Evolutionary conservation across 2,113 vertebrate genomes (phyloP).

Genomic region (Panurus biarmicus): DNA sequence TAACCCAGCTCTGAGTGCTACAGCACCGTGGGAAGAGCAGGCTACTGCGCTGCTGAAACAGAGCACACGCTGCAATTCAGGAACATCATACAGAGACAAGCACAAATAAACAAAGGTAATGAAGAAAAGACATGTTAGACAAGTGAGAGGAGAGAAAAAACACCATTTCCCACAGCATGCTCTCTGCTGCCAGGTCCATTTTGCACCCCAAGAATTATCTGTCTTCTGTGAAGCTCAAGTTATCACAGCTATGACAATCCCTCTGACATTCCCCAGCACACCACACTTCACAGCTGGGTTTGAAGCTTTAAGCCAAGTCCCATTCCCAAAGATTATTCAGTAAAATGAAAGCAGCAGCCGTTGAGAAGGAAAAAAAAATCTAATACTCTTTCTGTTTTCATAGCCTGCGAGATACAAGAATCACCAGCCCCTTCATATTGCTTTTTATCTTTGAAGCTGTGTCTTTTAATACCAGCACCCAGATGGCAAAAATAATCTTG

Average conservation of each 20-base stretch:
- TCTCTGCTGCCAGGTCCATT: background rate
- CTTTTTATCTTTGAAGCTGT: conserved; percentile 43
- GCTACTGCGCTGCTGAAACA: too few species aligned
- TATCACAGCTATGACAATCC: background rate
- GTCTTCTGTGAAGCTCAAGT: background rate
- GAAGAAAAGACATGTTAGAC: background rate
- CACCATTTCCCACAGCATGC: background rate
- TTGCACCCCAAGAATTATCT: background rate
- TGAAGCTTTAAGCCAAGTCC: conserved; percentile 11
- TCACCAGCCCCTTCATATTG: conserved; percentile 8
- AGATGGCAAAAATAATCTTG: conserved; percentile 51
- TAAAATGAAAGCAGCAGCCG: conserved; percentile 23
- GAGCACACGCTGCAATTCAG: too few species aligned
- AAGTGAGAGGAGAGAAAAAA: background rate
- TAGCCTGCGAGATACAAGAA: background rate
- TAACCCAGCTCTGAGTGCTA: too few species aligned
- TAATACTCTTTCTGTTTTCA: conserved; percentile 12
- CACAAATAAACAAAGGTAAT: background rate
- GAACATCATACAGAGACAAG: too few species aligned
- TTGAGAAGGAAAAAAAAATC: background rate
- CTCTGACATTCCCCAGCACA: background rate
- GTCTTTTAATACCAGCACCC: conserved; percentile 30
- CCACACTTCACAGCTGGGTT: conserved; percentile 10
- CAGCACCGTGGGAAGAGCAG: too few species aligned
- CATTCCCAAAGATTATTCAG: conserved; percentile 24